Conservation (phyloP, 2,113 vertebrate species). For the Odobenus rosmarus region DNA sequence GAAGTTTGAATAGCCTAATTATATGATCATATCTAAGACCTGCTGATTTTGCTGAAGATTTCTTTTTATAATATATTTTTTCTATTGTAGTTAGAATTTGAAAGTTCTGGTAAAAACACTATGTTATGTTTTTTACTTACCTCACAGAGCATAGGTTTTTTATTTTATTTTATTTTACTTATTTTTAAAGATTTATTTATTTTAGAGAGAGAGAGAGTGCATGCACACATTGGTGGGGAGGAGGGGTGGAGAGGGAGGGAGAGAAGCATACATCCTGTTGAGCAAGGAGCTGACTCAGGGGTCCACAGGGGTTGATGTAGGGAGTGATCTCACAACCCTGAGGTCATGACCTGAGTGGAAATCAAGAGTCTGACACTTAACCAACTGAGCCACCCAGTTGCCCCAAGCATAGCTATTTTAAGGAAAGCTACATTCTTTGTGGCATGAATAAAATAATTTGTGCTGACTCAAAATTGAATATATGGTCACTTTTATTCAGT, state of each 20-base stretch:
- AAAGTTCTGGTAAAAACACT: not conserved
- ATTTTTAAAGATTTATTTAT: not conserved
- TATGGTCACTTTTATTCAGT: not conserved
- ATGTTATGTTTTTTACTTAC: not conserved
- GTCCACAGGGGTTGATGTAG: not conserved
- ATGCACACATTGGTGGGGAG: not conserved
- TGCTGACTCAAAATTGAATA: not conserved
- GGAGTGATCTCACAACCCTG: not conserved
- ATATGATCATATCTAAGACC: not conserved
- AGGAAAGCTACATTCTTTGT: not conserved
- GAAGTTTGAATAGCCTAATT: not conserved
- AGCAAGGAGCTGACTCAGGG: not conserved
- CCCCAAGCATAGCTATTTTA: not conserved
- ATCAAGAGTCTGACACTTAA: not conserved
- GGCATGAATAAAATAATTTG: not conserved
- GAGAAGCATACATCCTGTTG: not conserved
- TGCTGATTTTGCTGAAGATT: slow-evolving; percentile 22
- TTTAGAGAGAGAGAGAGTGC: not conserved
- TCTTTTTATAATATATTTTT: slow-evolving; percentile 25
- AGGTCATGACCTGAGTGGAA: not conserved
- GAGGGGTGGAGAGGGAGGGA: not conserved
- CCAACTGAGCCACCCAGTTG: not conserved
- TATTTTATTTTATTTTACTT: not conserved
- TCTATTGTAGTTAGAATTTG: not conserved
- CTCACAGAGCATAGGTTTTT: not conserved